Percentiles rank a stretch among this genome's conserved stretches.
Evolutionary conservation across 1,140 invertebrate genomes (phyloP).

Genomic region (Scaptomyza montana): DNA sequence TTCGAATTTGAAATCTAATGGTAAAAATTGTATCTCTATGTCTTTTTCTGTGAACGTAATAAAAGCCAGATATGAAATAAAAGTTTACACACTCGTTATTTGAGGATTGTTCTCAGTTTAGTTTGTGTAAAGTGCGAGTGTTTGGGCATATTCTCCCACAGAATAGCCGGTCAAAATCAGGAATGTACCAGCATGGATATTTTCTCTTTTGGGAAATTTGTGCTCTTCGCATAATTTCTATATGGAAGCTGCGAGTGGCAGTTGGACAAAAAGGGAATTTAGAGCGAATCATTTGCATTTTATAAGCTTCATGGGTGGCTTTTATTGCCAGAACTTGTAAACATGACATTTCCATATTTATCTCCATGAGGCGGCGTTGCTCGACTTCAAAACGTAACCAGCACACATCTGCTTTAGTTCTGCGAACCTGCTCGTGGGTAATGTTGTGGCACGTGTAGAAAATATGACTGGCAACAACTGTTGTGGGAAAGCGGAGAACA

Average conservation of each 20-base stretch:
- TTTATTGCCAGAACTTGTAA: conserved; percentile 67
- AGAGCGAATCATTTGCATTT: conserved; percentile 47
- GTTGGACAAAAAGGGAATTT: conserved; percentile 19
- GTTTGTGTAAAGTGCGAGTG: neutral
- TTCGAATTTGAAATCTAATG: too few relatives aligned
- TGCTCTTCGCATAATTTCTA: neutral
- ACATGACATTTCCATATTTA: conserved; percentile 71
- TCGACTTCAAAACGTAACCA: neutral
- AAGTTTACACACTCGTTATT: neutral
- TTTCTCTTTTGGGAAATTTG: conserved; percentile 51
- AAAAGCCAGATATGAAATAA: neutral
- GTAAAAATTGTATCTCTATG: too few relatives aligned
- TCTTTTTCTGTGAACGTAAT: too few relatives aligned
- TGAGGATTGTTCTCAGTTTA: neutral
- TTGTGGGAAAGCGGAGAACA: conserved; percentile 6
- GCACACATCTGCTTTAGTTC: conserved; percentile 8
- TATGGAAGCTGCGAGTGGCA: conserved; percentile 2
- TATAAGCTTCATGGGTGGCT: conserved; percentile 49
- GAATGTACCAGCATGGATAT: conserved; percentile 26
- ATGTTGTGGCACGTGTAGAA: conserved; percentile 33
- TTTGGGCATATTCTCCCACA: neutral
- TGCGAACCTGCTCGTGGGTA: conserved; percentile 1
- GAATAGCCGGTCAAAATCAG: neutral
- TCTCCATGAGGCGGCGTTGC: conserved; percentile 41
- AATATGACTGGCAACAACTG: conserved; percentile 37